Conservation (phyloP, 2,113 vertebrate species). For the Ophiodon elongatus region DNA sequence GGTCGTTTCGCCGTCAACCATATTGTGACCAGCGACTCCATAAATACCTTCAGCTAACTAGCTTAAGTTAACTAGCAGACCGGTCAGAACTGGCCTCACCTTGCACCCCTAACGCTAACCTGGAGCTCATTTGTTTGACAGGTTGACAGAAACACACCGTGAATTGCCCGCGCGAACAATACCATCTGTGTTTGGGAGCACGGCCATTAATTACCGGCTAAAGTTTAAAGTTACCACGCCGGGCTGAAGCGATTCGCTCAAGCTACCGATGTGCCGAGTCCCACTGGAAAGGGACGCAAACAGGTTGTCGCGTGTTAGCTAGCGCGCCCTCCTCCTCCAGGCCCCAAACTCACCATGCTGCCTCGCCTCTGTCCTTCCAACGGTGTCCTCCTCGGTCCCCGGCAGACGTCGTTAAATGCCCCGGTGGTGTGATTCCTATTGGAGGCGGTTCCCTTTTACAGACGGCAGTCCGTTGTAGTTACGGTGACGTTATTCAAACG, state of each 20-base stretch:
- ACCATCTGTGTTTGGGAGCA: accelerated
- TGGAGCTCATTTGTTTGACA: constrained; percentile 10
- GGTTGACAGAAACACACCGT: background rate
- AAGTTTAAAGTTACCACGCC: background rate
- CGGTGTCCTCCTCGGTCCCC: constrained; percentile 15
- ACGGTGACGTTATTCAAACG: constrained; percentile 32
- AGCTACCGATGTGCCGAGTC: constrained; percentile 15
- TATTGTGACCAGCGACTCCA: constrained; percentile 18
- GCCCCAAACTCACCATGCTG: constrained; percentile 81
- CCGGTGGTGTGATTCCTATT: background rate
- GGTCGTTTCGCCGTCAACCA: background rate
- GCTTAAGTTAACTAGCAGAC: constrained; percentile 53
- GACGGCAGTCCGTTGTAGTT: constrained; percentile 6
- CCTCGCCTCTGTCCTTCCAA: constrained; percentile 30
- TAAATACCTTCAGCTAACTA: constrained; percentile 58
- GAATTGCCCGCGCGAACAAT: too few relatives aligned
- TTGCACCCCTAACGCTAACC: constrained; percentile 9
- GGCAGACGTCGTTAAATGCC: background rate
- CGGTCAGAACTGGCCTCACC: constrained; percentile 43
- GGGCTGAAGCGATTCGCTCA: background rate
- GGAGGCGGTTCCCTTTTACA: background rate
- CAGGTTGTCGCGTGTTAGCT: constrained; percentile 74
- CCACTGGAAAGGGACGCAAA: constrained; percentile 57
- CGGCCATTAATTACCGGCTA: background rate
- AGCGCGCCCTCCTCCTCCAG: constrained; percentile 40